Evolutionary conservation across 1,140 invertebrate genomes (phyloP).

Genomic region (Campoletis sonorensis): DNA sequence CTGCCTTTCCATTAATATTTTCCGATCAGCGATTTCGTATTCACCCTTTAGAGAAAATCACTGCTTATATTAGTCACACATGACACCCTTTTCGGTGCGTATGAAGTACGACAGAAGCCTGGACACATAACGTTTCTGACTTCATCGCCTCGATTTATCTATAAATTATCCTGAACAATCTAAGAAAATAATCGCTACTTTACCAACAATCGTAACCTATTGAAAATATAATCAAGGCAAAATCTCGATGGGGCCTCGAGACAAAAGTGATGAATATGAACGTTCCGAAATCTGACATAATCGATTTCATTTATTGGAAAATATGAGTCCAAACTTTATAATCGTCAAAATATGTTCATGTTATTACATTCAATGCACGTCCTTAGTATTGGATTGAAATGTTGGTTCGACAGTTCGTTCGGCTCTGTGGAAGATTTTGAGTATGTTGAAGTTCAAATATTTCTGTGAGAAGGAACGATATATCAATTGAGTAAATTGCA

Average conservation of each 20-base stretch:
- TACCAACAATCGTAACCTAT: no score
- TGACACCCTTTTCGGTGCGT: background rate
- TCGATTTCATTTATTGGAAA: no score
- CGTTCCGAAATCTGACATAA: no score
- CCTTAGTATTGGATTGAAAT: no score
- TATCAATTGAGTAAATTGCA: conserved; percentile 12
- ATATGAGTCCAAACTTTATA: no score
- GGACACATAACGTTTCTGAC: background rate
- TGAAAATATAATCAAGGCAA: no score
- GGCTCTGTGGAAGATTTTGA: background rate
- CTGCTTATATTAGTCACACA: conserved; percentile 1
- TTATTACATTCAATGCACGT: no score
- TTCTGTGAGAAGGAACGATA: background rate
- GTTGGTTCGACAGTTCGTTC: no score
- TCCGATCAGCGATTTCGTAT: conserved; percentile 21
- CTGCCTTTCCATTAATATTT: conserved; percentile 18
- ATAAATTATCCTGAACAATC: background rate
- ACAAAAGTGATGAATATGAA: no score
- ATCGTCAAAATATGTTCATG: no score
- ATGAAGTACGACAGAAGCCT: background rate
- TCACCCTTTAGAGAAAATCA: background rate
- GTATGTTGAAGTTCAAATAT: background rate
- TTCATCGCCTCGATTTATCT: background rate
- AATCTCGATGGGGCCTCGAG: no score
- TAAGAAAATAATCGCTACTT: background rate